These are phyloP conservation scores for Collichthys lucidus DNA, from an alignment of 2,113 vertebrate species.

Conservation along the genomic window DNA sequence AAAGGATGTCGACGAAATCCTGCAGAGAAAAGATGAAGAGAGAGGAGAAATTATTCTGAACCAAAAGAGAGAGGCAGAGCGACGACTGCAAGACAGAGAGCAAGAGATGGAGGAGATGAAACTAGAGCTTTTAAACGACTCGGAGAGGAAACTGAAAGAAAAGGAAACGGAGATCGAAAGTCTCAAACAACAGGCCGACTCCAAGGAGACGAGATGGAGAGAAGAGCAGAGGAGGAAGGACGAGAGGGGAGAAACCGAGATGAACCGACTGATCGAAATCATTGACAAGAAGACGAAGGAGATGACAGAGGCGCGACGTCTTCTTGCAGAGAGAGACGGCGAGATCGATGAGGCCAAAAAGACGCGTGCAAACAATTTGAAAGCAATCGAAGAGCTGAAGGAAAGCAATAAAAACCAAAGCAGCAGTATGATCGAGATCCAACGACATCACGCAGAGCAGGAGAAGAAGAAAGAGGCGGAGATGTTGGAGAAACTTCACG, in stretches of 20 bases:
- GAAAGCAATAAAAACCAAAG: slow-evolving; percentile 23
- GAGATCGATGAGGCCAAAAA: slow-evolving; percentile 15
- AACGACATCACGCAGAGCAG: slow-evolving; percentile 44
- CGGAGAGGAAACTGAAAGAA: slow-evolving; percentile 46
- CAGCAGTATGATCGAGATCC: slow-evolving; percentile 4
- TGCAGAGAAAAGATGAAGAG: slow-evolving; percentile 64
- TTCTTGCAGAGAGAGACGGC: slow-evolving; percentile 8
- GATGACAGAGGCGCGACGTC: background rate
- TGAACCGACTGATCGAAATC: slow-evolving; percentile 39
- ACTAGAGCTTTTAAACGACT: slow-evolving; percentile 23
- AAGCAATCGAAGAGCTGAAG: slow-evolving; percentile 55
- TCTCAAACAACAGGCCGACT: slow-evolving; percentile 31
- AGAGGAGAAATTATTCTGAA: slow-evolving; percentile 43
- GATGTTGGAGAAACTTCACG: slow-evolving; percentile 51
- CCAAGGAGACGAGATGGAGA: slow-evolving; percentile 47
- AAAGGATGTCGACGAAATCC: slow-evolving; percentile 41
- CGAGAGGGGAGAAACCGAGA: slow-evolving; percentile 20
- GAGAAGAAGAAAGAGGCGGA: slow-evolving; percentile 48
- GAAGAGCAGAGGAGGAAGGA: slow-evolving; percentile 62
- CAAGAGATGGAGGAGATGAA: slow-evolving; percentile 60
- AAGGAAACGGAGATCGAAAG: slow-evolving; percentile 50
- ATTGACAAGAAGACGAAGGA: slow-evolving; percentile 37
- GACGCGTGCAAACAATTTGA: background rate
- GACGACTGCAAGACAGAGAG: slow-evolving; percentile 57
- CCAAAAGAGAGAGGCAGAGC: slow-evolving; percentile 68